Percentiles rank a stretch among this genome's conserved stretches.
Evolutionary conservation across 2,797 vertebrate genomes (phyloP).

Genomic region (Adrianichthys oophorus): DNA sequence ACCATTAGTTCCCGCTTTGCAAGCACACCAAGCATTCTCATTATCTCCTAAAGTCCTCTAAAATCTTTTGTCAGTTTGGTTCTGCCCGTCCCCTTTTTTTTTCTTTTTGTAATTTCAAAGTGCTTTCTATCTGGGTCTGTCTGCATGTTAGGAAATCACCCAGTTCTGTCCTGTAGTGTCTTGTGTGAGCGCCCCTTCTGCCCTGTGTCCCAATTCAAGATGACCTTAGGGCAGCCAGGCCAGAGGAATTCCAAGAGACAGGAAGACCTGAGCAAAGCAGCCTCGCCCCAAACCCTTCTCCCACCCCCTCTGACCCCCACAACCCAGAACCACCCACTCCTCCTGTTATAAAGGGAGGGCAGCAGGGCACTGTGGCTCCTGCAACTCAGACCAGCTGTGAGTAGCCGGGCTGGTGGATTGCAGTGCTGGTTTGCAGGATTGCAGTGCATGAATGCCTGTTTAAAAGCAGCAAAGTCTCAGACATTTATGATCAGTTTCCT

Average conservation of each 20-base stretch:
- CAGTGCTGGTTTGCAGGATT: conserved; percentile 74
- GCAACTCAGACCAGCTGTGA: conserved; percentile 77
- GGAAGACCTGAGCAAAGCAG: conserved; percentile 67
- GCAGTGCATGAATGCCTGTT: conserved; percentile 69
- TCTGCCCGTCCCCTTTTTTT: conserved; percentile 17
- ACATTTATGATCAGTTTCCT: conserved; percentile 45
- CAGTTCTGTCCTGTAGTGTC: conserved; percentile 49
- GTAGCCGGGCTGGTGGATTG: conserved; percentile 73
- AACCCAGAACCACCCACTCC: conserved; percentile 65
- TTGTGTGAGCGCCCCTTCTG: conserved; percentile 72
- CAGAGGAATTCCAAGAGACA: conserved; percentile 71
- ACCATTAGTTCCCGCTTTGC: not conserved
- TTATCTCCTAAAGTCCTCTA: conserved; percentile 2
- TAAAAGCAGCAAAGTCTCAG: conserved; percentile 40
- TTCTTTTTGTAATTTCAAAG: conserved; percentile 17
- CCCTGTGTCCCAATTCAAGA: conserved; percentile 75
- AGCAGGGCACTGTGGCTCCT: conserved; percentile 56
- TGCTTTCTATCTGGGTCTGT: conserved; percentile 20
- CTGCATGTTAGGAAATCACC: conserved; percentile 13
- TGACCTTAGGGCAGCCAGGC: conserved; percentile 71
- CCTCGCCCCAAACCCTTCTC: conserved; percentile 59
- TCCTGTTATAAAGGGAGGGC: conserved; percentile 63
- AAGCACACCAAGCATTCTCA: not conserved
- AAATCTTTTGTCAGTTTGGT: not conserved
- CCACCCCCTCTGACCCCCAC: conserved; percentile 62